phyloP scores from a whole-genome alignment of 2,888 invertebrate genomes.

The Malachius bipustulatus region DNA sequence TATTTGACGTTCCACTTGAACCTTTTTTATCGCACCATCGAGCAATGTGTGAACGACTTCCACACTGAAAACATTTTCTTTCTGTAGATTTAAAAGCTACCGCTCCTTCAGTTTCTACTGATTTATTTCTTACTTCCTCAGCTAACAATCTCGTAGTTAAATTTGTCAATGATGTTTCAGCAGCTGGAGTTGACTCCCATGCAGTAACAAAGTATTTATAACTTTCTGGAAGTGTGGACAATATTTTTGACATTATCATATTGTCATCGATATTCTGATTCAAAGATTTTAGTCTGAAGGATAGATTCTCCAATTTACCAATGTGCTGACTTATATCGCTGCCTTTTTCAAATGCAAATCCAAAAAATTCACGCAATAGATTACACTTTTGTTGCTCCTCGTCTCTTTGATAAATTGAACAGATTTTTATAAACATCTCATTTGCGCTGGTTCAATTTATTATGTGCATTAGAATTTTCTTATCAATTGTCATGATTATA shows the following conservation, averaged over 20 bases:
- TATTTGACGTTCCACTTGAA: no score
- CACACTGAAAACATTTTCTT: slow-evolving; percentile 4
- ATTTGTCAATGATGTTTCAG: slow-evolving; percentile 12
- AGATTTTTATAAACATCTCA: slow-evolving; percentile 8
- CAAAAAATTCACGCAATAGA: slow-evolving; percentile 10
- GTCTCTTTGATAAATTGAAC: background rate
- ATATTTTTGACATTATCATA: slow-evolving; percentile 16
- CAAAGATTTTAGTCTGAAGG: slow-evolving; percentile 10
- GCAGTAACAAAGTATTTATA: slow-evolving; percentile 14
- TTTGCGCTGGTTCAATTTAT: slow-evolving; percentile 6
- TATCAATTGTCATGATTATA: no score
- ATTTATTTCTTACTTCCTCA: slow-evolving; percentile 9
- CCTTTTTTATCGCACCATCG: slow-evolving; percentile 6
- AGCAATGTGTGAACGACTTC: background rate
- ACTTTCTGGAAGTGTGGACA: slow-evolving; percentile 9
- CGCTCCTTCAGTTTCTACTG: slow-evolving; percentile 6
- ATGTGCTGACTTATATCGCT: slow-evolving; percentile 10
- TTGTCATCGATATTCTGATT: slow-evolving; percentile 12
- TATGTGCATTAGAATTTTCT: slow-evolving; percentile 4
- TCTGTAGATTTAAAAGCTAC: slow-evolving; percentile 7
- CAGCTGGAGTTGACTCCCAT: slow-evolving; percentile 13
- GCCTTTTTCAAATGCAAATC: slow-evolving; percentile 6
- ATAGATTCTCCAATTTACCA: slow-evolving; percentile 9
- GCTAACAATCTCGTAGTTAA: slow-evolving; percentile 11
- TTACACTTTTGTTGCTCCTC: slow-evolving; percentile 8